Percentiles rank a stretch among this genome's conserved stretches.
These are phyloP conservation scores for Anneissia japonica DNA, from an alignment of 35 echinoderm and acorn worm genomes.

Conservation along the genomic window DNA sequence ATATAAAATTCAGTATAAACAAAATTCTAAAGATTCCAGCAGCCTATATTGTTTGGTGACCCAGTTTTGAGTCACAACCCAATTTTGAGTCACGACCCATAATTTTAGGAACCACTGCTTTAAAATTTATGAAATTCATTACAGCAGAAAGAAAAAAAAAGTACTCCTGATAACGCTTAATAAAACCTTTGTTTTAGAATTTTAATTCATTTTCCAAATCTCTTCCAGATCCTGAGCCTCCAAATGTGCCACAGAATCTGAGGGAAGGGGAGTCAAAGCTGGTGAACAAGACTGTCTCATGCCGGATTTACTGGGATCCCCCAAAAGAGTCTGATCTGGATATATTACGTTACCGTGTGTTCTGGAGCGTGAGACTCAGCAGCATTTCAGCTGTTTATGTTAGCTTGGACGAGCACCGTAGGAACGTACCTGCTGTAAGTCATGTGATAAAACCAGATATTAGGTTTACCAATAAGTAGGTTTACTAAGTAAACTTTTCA, in stretches of 20 bases:
- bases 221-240: constrained; percentile 43
- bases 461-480: not conserved
- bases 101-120: too few relatives aligned
- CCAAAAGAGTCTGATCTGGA: constrained; percentile 54
- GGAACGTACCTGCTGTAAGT: constrained; percentile 50
- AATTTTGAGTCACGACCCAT: too few relatives aligned
- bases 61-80: too few relatives aligned
- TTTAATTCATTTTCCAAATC: not conserved
- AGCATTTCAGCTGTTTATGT: not conserved
- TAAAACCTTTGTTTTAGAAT: not conserved
- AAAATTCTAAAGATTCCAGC: too few relatives aligned
- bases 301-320: constrained; percentile 55
- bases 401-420: constrained; percentile 10
- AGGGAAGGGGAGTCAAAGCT: constrained; percentile 14
- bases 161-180: too few relatives aligned
- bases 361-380: constrained; percentile 38
- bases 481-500: not conserved
- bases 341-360: constrained; percentile 47
- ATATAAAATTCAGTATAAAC: too few relatives aligned
- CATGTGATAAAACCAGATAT: not conserved
- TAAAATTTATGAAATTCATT: too few relatives aligned
- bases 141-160: too few relatives aligned
- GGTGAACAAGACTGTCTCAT: constrained; percentile 29
- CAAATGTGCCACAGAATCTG: constrained; percentile 48
- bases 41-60: too few relatives aligned